A percentile compares a stretch with the other conserved stretches of the same genome.
These are phyloP conservation scores for Ploceus nigricollis DNA, from an alignment of 2,113 vertebrate species.

Conservation along the genomic window DNA sequence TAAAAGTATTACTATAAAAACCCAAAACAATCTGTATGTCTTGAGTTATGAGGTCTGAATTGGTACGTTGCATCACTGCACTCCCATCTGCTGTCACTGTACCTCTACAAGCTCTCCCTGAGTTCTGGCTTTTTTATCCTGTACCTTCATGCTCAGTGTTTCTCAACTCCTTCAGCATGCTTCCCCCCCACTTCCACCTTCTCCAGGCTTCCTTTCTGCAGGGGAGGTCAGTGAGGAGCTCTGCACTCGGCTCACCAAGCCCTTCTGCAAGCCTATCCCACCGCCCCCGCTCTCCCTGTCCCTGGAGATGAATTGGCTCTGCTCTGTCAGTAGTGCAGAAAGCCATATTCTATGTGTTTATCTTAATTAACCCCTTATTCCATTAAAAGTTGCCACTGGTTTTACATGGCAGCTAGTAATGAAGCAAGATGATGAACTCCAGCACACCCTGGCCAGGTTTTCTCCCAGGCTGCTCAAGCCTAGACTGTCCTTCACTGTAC, in stretches of 20 bases:
- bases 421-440: neutral
- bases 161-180: neutral
- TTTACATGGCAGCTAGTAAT: neutral
- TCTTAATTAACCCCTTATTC: neutral
- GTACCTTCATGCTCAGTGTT: neutral
- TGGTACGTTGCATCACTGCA: fast-evolving
- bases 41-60: neutral
- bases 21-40: fast-evolving
- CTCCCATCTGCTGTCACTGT: neutral
- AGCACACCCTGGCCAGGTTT: neutral
- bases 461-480: neutral
- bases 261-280: neutral
- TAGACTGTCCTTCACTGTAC: neutral
- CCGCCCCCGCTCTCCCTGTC: fast-evolving
- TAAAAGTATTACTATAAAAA: neutral
- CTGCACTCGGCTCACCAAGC: fast-evolving
- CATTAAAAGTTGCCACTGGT: neutral
- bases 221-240: neutral
- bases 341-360: neutral
- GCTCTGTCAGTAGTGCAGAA: neutral
- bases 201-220: neutral
- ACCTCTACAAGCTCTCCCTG: neutral
- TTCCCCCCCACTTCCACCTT: neutral
- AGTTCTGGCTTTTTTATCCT: neutral
- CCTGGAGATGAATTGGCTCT: neutral